These are phyloP conservation scores for Poicephalus gulielmi DNA, from an alignment of 2,113 vertebrate genomes.

Conservation along the genomic window DNA sequence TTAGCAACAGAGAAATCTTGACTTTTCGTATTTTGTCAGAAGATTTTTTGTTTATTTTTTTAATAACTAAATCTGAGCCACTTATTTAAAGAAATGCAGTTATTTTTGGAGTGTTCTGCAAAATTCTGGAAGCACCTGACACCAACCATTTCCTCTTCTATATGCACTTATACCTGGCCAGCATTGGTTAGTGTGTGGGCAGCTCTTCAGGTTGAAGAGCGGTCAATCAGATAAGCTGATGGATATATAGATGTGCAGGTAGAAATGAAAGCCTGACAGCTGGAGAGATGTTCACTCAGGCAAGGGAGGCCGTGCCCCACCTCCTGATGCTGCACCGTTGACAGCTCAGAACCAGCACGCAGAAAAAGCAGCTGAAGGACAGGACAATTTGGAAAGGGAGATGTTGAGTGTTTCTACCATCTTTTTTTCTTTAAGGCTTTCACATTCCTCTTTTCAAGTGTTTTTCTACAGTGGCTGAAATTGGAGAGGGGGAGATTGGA, in stretches of 20 bases:
- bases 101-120: not conserved
- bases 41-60: not conserved
- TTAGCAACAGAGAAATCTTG: not conserved
- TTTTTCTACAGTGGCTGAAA: not conserved
- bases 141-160: not conserved
- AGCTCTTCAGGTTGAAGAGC: not conserved
- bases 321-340: rapidly evolving
- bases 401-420: not conserved
- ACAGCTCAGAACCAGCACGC: not conserved
- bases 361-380: not conserved
- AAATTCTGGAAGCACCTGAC: not conserved
- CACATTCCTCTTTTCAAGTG: not conserved
- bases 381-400: rapidly evolving
- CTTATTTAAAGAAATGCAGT: not conserved
- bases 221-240: not conserved
- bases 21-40: constrained; percentile 8
- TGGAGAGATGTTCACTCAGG: not conserved
- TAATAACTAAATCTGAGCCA: not conserved
- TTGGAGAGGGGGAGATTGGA: not conserved
- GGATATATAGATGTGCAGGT: not conserved
- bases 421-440: not conserved
- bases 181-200: not conserved
- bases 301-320: not conserved
- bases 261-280: not conserved
- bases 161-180: too few species aligned